These are phyloP conservation scores for Chlorodrepanis virens DNA, from an alignment of 2,113 vertebrate genomes.

Conservation along the genomic window DNA sequence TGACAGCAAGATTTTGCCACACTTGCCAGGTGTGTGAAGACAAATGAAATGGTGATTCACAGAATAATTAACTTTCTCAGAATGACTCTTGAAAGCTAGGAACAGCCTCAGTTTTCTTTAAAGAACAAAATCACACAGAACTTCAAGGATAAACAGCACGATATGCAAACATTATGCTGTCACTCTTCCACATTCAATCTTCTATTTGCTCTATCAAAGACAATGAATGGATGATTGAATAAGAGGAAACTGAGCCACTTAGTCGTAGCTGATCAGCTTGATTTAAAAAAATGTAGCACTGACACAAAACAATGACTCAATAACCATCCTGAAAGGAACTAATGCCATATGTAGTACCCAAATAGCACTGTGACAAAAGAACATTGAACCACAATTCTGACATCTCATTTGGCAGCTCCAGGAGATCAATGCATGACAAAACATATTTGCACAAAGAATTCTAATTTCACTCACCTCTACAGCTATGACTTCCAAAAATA, in stretches of 20 bases:
- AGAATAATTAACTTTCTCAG: neutral
- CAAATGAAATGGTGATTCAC: neutral
- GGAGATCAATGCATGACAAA: neutral
- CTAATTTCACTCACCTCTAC: neutral
- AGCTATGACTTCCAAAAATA: neutral
- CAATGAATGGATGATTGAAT: neutral
- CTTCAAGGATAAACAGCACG: neutral
- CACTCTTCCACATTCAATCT: neutral
- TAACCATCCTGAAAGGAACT: neutral
- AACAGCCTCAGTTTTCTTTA: neutral
- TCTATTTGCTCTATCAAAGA: neutral
- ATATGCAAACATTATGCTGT: neutral
- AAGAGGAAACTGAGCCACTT: neutral
- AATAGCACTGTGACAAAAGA: neutral
- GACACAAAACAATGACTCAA: neutral
- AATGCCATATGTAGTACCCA: neutral
- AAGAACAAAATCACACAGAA: neutral
- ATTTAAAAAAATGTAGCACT: neutral
- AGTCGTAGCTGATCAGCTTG: neutral
- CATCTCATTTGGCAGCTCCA: neutral
- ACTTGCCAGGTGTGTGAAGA: neutral
- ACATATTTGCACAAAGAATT: neutral
- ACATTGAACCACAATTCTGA: neutral
- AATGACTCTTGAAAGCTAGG: neutral
- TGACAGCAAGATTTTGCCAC: neutral